Base-by-base conservation (phyloP, 2,888 invertebrate species). In the Beris chalybata region DNA sequence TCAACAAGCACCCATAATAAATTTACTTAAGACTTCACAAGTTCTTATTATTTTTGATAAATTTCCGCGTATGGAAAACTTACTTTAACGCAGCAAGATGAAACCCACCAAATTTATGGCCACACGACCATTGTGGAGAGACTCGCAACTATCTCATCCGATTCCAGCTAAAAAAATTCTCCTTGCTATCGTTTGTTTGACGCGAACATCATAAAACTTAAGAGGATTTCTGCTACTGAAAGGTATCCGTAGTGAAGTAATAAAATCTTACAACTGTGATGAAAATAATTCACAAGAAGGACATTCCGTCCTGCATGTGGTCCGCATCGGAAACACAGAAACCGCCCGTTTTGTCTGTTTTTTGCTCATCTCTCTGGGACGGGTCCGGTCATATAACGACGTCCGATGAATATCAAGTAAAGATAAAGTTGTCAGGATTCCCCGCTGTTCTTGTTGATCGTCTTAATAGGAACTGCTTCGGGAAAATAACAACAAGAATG, bases 221-320 rank as follows among this genome's bases (percentile, higher is more conserved):
- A 52, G 61, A 52, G 50, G 61, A 61, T 50, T 38, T 61, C 61
- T 61, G 61, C 61, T 61, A 61, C 61, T 61, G 61, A 61, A 61
- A 61, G 61, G 61, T 61, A 61, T 38, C n/a, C 61, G 32, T 31
- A 43, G 12, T 30, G 13, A 32, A 43, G 43, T 38, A 32, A 61
- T 61, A 61, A 61, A 61, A 22, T 50, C 50, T 61, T 61, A 61
- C 61, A 52, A 52, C 61, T 61, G 50, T 22, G 61, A 61, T 43
- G 61, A 52, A 43, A 38, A 38, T 52, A 50, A 52, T 61, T 52
- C 61, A 15, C 22, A n/a, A 50, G 52, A 61, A 61, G 61, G 61
- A 61, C 61, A 43, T 61, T 61, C 50, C 9, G 13, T 61, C 38
- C 61, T 61, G 61, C 52, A 61, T 52, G 61, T 50, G 61, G 61